Conservation (phyloP, 2,797 vertebrate genomes). For the Novumbra hubbsi region DNA sequence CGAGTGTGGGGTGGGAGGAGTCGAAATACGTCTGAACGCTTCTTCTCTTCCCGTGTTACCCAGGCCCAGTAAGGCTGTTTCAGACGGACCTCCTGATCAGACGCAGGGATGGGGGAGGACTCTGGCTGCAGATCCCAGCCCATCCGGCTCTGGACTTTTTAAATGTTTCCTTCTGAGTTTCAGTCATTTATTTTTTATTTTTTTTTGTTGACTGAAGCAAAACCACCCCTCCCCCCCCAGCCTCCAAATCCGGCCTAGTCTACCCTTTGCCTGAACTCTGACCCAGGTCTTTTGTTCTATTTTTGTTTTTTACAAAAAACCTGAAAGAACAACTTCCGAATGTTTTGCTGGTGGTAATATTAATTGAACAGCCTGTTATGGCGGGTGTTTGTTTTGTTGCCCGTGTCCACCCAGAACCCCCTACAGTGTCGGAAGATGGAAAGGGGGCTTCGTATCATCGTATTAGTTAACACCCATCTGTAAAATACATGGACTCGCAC, state of each 20-base stretch:
- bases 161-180: slow-evolving; percentile 14
- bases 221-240: not conserved
- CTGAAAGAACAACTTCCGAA: slow-evolving; percentile 27
- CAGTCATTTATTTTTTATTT: not conserved
- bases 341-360: slow-evolving; percentile 43
- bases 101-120: slow-evolving; percentile 4
- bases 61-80: slow-evolving; percentile 70
- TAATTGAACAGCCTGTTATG: slow-evolving; percentile 50
- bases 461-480: slow-evolving; percentile 58
- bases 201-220: slow-evolving; percentile 12
- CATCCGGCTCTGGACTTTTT: slow-evolving; percentile 20
- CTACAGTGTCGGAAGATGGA: slow-evolving; percentile 20
- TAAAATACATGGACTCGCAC: slow-evolving; percentile 47
- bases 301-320: slow-evolving; percentile 38
- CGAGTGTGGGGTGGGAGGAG: no score
- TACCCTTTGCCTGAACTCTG: not conserved
- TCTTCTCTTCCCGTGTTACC: slow-evolving; percentile 30
- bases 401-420: slow-evolving; percentile 29
- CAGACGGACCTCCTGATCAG: slow-evolving; percentile 4
- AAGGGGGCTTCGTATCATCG: slow-evolving; percentile 42
- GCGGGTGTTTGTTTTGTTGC: slow-evolving; percentile 29
- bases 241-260: not conserved
- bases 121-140: slow-evolving; percentile 8
- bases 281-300: slow-evolving; percentile 10
- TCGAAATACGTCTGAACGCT: no score